phyloP scores from a whole-genome alignment of 2,888 invertebrate genomes.

The Odontomyia ornata region DNA sequence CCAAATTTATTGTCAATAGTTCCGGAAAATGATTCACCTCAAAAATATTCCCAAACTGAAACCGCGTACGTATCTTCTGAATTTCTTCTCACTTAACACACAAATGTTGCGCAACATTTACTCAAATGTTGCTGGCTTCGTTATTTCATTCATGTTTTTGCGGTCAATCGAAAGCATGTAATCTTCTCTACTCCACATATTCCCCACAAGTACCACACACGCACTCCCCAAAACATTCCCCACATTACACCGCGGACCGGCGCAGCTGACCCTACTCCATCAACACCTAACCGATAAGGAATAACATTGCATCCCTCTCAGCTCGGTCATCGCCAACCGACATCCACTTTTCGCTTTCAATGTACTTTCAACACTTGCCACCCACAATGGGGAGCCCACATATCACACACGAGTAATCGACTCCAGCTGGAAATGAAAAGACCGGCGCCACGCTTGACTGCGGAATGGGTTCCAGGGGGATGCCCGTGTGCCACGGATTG shows the following conservation, averaged over 20 bases:
- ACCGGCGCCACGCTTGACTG: background rate
- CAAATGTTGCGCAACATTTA: slow-evolving; percentile 25
- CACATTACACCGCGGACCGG: background rate
- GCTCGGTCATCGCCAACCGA: background rate
- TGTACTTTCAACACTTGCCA: background rate
- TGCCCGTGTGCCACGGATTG: background rate
- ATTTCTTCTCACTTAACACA: background rate
- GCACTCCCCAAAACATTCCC: background rate
- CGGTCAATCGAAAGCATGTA: background rate
- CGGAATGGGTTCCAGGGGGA: background rate
- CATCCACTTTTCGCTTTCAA: background rate
- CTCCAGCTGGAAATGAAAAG: background rate
- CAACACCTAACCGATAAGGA: too few relatives aligned
- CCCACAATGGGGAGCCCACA: background rate
- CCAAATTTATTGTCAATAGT: too few relatives aligned
- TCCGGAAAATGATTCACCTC: too few relatives aligned
- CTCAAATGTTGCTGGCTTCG: slow-evolving; percentile 5
- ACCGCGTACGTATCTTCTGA: too few relatives aligned
- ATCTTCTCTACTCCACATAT: background rate
- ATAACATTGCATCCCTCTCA: too few relatives aligned
- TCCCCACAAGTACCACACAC: background rate
- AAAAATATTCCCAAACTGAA: too few relatives aligned
- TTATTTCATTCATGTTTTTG: slow-evolving; percentile 22
- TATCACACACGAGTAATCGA: background rate
- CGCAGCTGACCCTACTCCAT: too few relatives aligned